Conservation (phyloP, 1,140 invertebrate genomes). For the Ladona fulva region DNA sequence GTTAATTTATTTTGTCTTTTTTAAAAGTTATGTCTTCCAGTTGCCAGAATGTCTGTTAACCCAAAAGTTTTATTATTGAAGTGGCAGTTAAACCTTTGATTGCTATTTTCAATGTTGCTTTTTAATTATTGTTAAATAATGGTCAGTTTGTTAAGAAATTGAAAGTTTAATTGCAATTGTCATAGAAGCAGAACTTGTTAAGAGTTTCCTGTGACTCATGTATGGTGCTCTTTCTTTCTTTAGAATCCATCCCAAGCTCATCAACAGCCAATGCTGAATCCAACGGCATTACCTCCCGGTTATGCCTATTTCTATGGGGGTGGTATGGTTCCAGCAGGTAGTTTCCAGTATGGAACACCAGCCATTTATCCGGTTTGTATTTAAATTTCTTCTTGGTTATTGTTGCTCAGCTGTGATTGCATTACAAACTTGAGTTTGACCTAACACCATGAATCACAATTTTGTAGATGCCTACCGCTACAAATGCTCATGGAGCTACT, state of each 20-base stretch:
- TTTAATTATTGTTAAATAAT: too few species aligned
- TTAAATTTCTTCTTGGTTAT: slow-evolving; percentile 9
- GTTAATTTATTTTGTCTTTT: too few species aligned
- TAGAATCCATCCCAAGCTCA: slow-evolving; percentile 49
- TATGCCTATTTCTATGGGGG: slow-evolving; percentile 61
- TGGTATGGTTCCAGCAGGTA: slow-evolving; percentile 54
- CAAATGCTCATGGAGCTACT: slow-evolving; percentile 46
- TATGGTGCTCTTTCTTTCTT: too few species aligned
- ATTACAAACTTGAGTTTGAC: slow-evolving; percentile 17
- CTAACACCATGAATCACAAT: slow-evolving; percentile 17
- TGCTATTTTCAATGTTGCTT: too few species aligned
- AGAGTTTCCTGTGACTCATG: too few species aligned
- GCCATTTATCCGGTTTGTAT: slow-evolving; percentile 53
- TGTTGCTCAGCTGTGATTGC: slow-evolving; percentile 12
- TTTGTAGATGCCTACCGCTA: slow-evolving; percentile 44
- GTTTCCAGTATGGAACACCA: slow-evolving; percentile 64
- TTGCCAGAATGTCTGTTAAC: too few species aligned
- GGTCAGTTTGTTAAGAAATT: too few species aligned
- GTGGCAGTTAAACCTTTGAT: too few species aligned
- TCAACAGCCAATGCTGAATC: slow-evolving; percentile 50
- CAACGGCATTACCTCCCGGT: slow-evolving; percentile 45
- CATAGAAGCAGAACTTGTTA: too few species aligned
- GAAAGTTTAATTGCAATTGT: too few species aligned
- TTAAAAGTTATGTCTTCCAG: too few species aligned
- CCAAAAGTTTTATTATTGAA: too few species aligned